phyloP scores from a whole-genome alignment of 2,888 invertebrate species.

The Pardosa pseudoannulata region DNA sequence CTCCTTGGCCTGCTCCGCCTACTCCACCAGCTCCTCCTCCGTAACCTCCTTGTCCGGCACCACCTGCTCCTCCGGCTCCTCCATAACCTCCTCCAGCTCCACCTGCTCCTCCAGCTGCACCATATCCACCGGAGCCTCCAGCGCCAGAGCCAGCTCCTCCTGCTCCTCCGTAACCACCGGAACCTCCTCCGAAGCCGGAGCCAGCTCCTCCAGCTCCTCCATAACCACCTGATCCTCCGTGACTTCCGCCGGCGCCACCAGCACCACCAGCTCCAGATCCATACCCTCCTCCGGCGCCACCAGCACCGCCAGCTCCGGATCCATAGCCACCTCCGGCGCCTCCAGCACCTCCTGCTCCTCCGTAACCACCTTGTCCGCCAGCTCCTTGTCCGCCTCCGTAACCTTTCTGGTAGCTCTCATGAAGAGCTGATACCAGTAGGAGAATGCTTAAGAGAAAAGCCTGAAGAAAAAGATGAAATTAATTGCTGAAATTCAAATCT shows the following conservation, averaged over 20 bases:
- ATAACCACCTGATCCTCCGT: slow-evolving; percentile 3
- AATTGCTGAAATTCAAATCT: not conserved
- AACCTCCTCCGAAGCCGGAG: not conserved
- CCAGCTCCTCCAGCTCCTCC: slow-evolving; percentile 26
- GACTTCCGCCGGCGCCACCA: slow-evolving; percentile 13
- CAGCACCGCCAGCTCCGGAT: slow-evolving; percentile 22
- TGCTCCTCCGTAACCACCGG: slow-evolving; percentile 26
- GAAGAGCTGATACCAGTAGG: slow-evolving; percentile 43
- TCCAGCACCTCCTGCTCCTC: slow-evolving; percentile 13
- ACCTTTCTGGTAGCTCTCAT: slow-evolving; percentile 54
- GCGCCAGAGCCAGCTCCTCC: slow-evolving; percentile 11
- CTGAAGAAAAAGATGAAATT: slow-evolving; percentile 16
- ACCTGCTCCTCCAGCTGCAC: not conserved
- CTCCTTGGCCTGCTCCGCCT: slow-evolving; percentile 79
- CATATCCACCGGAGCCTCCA: slow-evolving; percentile 20
- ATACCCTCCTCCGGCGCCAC: not conserved
- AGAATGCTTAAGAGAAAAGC: slow-evolving; percentile 53
- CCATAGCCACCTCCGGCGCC: not conserved
- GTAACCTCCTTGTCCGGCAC: slow-evolving; percentile 77
- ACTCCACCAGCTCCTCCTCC: slow-evolving; percentile 74
- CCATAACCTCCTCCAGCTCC: not conserved
- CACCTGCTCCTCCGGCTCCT: slow-evolving; percentile 13
- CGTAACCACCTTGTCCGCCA: slow-evolving; percentile 1
- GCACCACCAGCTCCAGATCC: slow-evolving; percentile 22
- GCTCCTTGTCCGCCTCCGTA: slow-evolving; percentile 38